These are phyloP conservation scores for Vanessa atalanta DNA, from an alignment of 1,140 invertebrate genomes.

Conservation along the genomic window DNA sequence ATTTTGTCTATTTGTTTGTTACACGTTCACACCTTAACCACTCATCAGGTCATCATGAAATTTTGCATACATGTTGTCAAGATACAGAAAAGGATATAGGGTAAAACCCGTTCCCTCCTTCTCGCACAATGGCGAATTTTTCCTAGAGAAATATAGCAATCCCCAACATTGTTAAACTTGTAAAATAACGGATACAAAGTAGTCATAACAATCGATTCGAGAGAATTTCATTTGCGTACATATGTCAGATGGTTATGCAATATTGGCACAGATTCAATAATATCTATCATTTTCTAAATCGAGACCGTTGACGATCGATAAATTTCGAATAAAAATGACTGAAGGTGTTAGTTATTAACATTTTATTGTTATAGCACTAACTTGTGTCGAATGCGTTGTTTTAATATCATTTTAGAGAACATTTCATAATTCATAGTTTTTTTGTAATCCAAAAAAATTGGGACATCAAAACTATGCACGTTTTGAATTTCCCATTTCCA, in stretches of 20 bases:
- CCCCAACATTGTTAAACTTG: neutral
- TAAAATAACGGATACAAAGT: constrained; percentile 31
- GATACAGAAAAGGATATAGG: no score
- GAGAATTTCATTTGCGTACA: constrained; percentile 36
- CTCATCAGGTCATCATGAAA: no score
- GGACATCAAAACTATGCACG: no score
- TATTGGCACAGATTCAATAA: constrained; percentile 44
- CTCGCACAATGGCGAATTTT: no score
- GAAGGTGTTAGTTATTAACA: constrained; percentile 6
- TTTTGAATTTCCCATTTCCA: no score
- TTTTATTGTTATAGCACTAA: constrained; percentile 25
- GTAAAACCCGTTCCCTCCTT: no score
- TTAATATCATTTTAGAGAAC: constrained; percentile 10
- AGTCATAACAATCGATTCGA: constrained; percentile 44
- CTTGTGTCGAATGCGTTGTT: constrained; percentile 14
- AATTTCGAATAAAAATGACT: constrained; percentile 32
- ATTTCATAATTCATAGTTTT: neutral
- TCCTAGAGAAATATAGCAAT: no score
- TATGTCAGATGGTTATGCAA: constrained; percentile 33
- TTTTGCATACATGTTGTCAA: no score
- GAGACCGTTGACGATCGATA: constrained; percentile 40
- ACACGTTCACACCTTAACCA: no score
- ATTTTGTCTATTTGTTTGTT: no score
- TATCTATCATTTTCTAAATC: constrained; percentile 43
- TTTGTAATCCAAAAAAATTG: no score